phyloP scores from a whole-genome alignment of 2,888 invertebrate species.

The Camptogramma bilineatum region DNA sequence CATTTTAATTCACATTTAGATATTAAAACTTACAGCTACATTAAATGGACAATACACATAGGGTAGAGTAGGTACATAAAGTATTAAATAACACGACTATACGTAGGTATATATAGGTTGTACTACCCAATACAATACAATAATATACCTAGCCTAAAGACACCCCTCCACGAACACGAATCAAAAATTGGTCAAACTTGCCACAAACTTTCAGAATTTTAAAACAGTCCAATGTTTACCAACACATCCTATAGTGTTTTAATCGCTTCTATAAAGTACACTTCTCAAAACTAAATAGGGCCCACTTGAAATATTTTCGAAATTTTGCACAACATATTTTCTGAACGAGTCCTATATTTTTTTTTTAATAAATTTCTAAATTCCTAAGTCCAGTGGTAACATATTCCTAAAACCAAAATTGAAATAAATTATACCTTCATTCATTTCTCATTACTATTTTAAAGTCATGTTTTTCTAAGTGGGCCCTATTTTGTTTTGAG shows the following conservation, averaged over 20 bases:
- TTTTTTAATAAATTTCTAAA: no score
- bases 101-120: no score
- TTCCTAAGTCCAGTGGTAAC: no score
- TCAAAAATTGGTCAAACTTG: conserved; percentile 2
- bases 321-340: no score
- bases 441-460: no score
- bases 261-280: background rate
- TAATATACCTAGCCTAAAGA: background rate
- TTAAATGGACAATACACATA: background rate
- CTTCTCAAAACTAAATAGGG: no score
- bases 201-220: background rate
- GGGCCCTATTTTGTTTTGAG: no score
- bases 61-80: background rate
- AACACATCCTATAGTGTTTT: background rate
- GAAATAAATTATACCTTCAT: no score
- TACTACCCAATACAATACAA: background rate
- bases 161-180: conserved; percentile 1
- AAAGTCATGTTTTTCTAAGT: no score
- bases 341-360: no score
- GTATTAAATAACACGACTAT: background rate
- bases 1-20: background rate
- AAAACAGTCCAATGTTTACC: background rate
- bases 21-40: background rate
- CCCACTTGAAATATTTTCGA: no score
- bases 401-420: no score